phyloP scores from a whole-genome alignment of 1,140 invertebrate genomes.

The Sycophaga agraensis region DNA sequence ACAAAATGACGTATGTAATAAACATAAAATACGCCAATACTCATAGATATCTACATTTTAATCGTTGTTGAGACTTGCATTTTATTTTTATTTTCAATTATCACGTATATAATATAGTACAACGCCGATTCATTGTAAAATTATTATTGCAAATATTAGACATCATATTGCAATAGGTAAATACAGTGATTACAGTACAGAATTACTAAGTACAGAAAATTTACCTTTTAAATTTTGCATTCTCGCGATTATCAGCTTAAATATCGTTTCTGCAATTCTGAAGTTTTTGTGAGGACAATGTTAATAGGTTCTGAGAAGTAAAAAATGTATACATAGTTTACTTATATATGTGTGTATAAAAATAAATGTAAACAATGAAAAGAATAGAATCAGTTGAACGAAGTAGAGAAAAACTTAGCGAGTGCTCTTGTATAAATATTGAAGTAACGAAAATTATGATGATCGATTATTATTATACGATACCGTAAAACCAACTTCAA shows the following conservation, averaged over 20 bases:
- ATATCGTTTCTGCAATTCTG: too few species aligned
- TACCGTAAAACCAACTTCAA: not conserved
- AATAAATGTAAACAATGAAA: not conserved
- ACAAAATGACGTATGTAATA: not conserved
- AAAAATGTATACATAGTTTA: not conserved
- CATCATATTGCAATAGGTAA: slow-evolving; percentile 9
- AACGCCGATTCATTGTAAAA: not conserved
- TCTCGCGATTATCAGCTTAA: too few species aligned
- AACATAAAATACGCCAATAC: slow-evolving; percentile 14
- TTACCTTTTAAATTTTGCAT: too few species aligned
- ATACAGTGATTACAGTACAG: too few species aligned
- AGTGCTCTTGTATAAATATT: slow-evolving; percentile 2
- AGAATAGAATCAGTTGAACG: not conserved
- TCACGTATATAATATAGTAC: slow-evolving; percentile 1
- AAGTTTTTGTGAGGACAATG: slow-evolving; percentile 19
- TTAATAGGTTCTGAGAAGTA: slow-evolving; percentile 12
- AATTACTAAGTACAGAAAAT: too few species aligned
- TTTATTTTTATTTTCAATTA: slow-evolving; percentile 8
- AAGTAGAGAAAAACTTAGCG: not conserved
- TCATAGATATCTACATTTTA: slow-evolving; percentile 6
- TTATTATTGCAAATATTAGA: slow-evolving; percentile 12
- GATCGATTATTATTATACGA: not conserved
- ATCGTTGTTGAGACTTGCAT: slow-evolving; percentile 16
- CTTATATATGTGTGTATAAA: not conserved
- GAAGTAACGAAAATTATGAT: slow-evolving; percentile 2